Evolutionary conservation across 2,113 vertebrate genomes (phyloP).

Genomic region (Chaetorhynchus papuensis): DNA sequence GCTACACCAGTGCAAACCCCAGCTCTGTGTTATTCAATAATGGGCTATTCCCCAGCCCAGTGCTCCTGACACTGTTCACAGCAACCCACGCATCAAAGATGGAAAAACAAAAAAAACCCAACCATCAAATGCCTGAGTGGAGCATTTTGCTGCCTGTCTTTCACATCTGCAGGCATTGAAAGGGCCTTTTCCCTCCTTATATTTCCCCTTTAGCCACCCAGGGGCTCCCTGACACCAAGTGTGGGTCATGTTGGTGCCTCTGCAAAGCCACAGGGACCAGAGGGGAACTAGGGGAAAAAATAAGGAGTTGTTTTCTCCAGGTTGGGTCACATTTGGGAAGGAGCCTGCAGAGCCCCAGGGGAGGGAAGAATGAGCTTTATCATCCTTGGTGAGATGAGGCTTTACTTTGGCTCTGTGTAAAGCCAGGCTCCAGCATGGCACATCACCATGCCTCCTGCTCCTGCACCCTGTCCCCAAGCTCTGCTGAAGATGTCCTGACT

Average conservation of each 20-base stretch:
- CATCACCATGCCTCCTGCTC: not conserved
- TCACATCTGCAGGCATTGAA: not conserved
- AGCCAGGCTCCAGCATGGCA: not conserved
- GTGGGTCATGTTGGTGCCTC: not conserved
- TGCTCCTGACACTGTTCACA: not conserved
- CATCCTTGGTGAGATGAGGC: not conserved
- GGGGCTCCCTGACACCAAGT: accelerated
- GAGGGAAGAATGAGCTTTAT: not conserved
- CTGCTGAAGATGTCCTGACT: not conserved
- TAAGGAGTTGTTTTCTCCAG: not conserved
- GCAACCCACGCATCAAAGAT: not conserved
- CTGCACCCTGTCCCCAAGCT: not conserved
- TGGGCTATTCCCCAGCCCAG: not conserved
- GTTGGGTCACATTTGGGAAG: not conserved
- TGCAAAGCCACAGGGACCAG: not conserved
- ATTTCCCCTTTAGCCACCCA: not conserved
- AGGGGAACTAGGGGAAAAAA: not conserved
- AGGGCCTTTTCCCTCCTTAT: not conserved
- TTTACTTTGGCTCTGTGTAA: not conserved
- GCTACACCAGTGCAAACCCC: not conserved
- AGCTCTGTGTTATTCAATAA: not conserved
- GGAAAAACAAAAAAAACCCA: not conserved
- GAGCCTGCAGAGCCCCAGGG: not conserved
- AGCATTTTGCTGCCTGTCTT: not conserved
- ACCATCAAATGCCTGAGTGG: not conserved